phyloP scores from a whole-genome alignment of 2,797 vertebrate species.

The Kryptopterus vitreolus region DNA sequence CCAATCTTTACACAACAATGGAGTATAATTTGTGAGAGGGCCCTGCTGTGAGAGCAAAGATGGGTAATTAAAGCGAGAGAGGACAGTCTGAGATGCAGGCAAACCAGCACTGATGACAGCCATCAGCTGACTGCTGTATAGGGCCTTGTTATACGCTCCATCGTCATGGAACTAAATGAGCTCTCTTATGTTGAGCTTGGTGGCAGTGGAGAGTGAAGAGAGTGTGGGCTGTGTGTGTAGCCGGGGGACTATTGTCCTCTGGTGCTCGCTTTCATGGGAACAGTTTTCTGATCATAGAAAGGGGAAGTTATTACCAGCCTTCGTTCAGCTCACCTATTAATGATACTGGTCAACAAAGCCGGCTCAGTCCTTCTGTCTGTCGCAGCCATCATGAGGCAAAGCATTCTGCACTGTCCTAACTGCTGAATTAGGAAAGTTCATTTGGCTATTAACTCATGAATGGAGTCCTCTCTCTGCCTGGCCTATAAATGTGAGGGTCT shows the following conservation, averaged over 20 bases:
- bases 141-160: constrained; percentile 54
- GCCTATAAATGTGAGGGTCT: constrained; percentile 56
- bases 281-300: constrained; percentile 44
- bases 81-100: constrained; percentile 54
- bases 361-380: constrained; percentile 46
- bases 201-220: constrained; percentile 45
- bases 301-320: constrained; percentile 52
- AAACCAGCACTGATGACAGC: constrained; percentile 59
- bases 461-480: constrained; percentile 51
- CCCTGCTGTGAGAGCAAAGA: constrained; percentile 55
- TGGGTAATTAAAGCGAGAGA: constrained; percentile 62
- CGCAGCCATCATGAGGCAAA: constrained; percentile 45
- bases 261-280: constrained; percentile 55
- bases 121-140: constrained; percentile 57
- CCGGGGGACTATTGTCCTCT: constrained; percentile 30
- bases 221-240: constrained; percentile 20
- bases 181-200: constrained; percentile 40
- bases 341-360: constrained; percentile 53
- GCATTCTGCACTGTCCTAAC: constrained; percentile 46
- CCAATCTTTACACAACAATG: constrained; percentile 60
- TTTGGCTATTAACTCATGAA: constrained; percentile 63
- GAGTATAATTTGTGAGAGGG: constrained; percentile 61
- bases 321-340: constrained; percentile 48
- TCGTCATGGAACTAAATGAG: constrained; percentile 54
- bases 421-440: constrained; percentile 63